Percentiles rank a stretch among this genome's conserved stretches.
Conservation (phyloP, 2,888 invertebrate species). For the Globia sparganii region DNA sequence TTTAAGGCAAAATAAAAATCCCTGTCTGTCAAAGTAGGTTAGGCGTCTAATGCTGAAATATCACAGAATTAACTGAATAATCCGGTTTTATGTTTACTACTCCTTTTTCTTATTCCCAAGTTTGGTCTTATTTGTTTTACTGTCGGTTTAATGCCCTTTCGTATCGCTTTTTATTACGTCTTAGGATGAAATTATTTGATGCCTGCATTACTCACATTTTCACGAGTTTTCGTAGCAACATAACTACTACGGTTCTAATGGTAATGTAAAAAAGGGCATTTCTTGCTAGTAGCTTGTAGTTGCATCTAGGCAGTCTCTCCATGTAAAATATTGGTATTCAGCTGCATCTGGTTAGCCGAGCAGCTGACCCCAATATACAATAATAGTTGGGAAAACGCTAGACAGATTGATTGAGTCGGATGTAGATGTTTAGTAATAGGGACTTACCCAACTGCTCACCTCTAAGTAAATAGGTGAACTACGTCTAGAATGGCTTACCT, state of each 20-base stretch:
- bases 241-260: not conserved
- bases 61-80: constrained; percentile 34
- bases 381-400: not conserved
- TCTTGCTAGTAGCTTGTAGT: no score
- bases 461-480: no score
- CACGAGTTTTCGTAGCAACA: not conserved
- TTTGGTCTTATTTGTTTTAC: constrained; percentile 26
- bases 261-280: not conserved
- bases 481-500: not conserved
- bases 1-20: constrained; percentile 21
- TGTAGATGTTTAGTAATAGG: not conserved
- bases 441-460: not conserved
- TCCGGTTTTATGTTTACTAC: constrained; percentile 31
- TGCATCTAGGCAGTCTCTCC: no score
- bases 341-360: not conserved
- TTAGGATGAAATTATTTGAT: not conserved
- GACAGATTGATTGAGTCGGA: not conserved
- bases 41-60: constrained; percentile 32
- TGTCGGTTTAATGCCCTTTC: constrained; percentile 2
- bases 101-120: constrained; percentile 24
- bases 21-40: constrained; percentile 13
- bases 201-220: not conserved
- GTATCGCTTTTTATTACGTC: not conserved
- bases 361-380: not conserved
- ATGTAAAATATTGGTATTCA: not conserved